Base-by-base conservation (phyloP, 2,888 invertebrate species). In the Salticus scenicus region DNA sequence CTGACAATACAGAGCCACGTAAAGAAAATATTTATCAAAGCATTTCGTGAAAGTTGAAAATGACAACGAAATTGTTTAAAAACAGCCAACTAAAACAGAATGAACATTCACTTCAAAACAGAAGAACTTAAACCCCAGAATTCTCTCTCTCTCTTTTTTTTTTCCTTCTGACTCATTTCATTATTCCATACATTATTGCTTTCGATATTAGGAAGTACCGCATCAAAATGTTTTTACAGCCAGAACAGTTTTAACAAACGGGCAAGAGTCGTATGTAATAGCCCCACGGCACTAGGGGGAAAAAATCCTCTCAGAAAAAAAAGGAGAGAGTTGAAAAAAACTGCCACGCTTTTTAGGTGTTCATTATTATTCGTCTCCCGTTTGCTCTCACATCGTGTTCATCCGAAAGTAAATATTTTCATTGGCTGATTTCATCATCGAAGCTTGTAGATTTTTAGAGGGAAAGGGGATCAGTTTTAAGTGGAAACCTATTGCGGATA, bases 381-480 rank as follows among this genome's bases (percentile, higher is more conserved):
- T 77, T 72, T 64, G 47, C 74, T 27, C 47, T n/a, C 69, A 28
- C 67, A 66, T 42, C 76, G 51, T 83, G 83, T 77, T 77, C 83
- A 57, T 84, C 37, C 27, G 73, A 84, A 77, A 76, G 71, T 84
- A 84, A 84, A 84, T 84, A 84, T 84, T 84, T 84, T 84, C 83
- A 84, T 84, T 84, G 77, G 83, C 78, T 67, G 83, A 84, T 81
- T 82, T 77, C 76, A 77, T 66, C 76, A 66, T 64, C 47, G 41
- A 71, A 51, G 64, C 28, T n/a, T 41, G 74, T 63, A 51, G 72
- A 72, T 82, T 82, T 82, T 76, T 63, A 64, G 82, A 4, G 37
- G 69, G 42, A 42, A 17, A 64, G 75, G 42, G 74, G 64, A 31
- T 28, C 66, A 27, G 27, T 27, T 70, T 71, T 47, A 63, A 73